Percentiles rank a stretch among this genome's conserved stretches.
These are phyloP conservation scores for Xanthia togata DNA, from an alignment of 2,888 invertebrate genomes.

Conservation along the genomic window DNA sequence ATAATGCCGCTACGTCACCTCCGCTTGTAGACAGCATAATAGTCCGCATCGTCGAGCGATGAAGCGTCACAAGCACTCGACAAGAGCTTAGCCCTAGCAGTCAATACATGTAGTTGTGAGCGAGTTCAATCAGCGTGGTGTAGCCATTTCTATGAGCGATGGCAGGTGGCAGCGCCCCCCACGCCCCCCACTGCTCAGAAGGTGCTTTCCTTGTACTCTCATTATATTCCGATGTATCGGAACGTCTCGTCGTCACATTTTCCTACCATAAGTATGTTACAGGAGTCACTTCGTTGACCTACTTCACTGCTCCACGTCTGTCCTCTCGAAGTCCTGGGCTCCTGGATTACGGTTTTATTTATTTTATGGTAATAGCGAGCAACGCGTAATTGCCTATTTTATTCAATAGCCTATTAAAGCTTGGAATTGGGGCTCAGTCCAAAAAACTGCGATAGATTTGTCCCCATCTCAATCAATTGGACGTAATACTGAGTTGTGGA, in stretches of 20 bases:
- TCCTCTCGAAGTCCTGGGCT: no score
- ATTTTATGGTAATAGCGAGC: conserved; percentile 22
- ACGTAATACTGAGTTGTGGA: conserved; percentile 13
- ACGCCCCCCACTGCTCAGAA: background rate
- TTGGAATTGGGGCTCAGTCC: conserved; percentile 16
- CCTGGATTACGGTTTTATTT: conserved; percentile 4
- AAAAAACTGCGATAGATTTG: conserved; percentile 24
- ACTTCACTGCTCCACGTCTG: no score
- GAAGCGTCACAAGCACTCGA: background rate
- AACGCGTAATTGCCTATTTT: conserved; percentile 27
- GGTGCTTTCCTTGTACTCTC: no score
- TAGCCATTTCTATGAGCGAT: conserved; percentile 5
- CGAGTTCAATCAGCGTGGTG: background rate
- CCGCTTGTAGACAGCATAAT: background rate
- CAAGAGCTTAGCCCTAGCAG: background rate
- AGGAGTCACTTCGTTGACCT: no score
- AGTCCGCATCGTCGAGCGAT: background rate
- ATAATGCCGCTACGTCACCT: background rate
- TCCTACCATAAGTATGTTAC: no score
- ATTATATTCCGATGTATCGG: no score
- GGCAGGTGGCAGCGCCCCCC: no score
- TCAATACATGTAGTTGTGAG: conserved; percentile 12
- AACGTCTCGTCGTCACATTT: no score
- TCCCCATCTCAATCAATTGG: conserved; percentile 37
- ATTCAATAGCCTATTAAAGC: conserved; percentile 44